These are phyloP conservation scores for Drosophila paranaensis DNA, from an alignment of 2,888 invertebrate genomes.

Conservation along the genomic window DNA sequence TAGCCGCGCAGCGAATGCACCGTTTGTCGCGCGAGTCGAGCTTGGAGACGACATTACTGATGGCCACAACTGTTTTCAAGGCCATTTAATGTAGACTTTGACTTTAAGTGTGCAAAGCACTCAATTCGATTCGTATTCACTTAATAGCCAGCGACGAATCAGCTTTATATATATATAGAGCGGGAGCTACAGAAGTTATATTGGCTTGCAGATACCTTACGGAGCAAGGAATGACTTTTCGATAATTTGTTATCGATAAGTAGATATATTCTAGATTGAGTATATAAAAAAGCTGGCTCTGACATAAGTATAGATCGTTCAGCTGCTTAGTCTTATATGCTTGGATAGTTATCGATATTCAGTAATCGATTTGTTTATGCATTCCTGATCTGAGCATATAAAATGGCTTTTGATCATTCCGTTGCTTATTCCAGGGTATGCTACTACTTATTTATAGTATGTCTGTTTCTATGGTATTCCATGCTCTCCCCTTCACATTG, in stretches of 20 bases:
- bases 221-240: too few relatives aligned
- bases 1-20: conserved; percentile 22
- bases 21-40: conserved; percentile 22
- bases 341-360: background rate
- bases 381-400: background rate
- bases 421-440: background rate
- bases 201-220: background rate
- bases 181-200: too few relatives aligned
- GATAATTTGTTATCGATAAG: too few relatives aligned
- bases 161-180: background rate
- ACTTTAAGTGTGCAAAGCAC: conserved; percentile 11
- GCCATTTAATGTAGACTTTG: conserved; percentile 42
- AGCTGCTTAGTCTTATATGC: too few relatives aligned
- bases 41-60: conserved; percentile 26
- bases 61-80: conserved; percentile 56
- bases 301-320: too few relatives aligned
- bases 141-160: background rate
- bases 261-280: too few relatives aligned
- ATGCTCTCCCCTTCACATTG: too few relatives aligned
- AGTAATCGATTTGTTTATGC: background rate
- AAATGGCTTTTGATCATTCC: background rate
- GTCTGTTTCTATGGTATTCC: background rate
- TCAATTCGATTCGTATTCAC: background rate
- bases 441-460: too few relatives aligned
- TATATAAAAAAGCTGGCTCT: too few relatives aligned